These are phyloP conservation scores for Saxicola maurus DNA, from an alignment of 2,797 vertebrate genomes.

Conservation along the genomic window DNA sequence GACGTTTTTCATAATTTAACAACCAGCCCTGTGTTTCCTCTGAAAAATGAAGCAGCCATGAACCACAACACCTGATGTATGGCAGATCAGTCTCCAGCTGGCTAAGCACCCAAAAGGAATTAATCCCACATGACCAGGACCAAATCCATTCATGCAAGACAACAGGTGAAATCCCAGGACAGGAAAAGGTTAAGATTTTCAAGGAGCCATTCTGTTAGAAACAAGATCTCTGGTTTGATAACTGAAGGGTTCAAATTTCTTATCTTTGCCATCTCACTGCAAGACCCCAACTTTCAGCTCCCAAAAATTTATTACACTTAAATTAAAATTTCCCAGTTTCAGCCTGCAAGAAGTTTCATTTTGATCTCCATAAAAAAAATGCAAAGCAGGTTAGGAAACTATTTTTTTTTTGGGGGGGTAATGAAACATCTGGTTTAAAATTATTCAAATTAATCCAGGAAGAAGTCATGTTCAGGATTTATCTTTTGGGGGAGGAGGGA, in stretches of 20 bases:
- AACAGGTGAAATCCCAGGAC: background rate
- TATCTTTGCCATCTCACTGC: background rate
- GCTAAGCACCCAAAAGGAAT: background rate
- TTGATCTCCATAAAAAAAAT: background rate
- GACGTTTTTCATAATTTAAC: background rate
- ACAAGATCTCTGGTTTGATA: background rate
- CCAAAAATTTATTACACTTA: background rate
- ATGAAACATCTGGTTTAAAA: background rate
- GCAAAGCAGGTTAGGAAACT: background rate
- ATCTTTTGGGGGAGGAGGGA: background rate
- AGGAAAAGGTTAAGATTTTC: background rate
- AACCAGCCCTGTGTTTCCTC: background rate
- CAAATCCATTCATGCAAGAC: background rate
- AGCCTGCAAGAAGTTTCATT: background rate
- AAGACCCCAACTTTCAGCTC: background rate
- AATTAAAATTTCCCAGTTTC: background rate
- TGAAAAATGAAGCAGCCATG: background rate
- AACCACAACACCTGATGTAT: background rate
- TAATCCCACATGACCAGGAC: background rate
- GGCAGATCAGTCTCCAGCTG: accelerated
- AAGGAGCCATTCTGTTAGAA: background rate
- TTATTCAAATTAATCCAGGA: background rate
- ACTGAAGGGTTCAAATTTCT: background rate
- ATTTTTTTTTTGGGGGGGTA: background rate
- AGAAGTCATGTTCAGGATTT: background rate